These are phyloP conservation scores for Drosophila jambulina DNA, from an alignment of 1,140 invertebrate species.

Conservation along the genomic window DNA sequence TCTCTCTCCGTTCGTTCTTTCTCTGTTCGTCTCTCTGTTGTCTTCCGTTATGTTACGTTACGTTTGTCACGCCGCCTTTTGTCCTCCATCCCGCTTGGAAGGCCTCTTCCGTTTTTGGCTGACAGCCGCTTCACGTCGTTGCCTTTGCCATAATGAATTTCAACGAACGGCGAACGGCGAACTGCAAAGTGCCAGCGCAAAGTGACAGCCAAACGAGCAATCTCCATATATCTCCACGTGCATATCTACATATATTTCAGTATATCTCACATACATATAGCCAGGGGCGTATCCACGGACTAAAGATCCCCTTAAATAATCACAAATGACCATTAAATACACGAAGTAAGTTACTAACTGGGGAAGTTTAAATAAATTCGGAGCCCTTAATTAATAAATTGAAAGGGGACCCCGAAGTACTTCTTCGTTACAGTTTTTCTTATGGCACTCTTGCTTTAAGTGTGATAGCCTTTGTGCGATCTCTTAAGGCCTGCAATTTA, in stretches of 20 bases:
- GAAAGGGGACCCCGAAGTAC: neutral
- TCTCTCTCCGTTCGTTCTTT: neutral
- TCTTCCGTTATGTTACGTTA: conserved; percentile 77
- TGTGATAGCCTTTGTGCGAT: neutral
- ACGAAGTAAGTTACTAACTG: neutral
- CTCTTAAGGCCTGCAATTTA: neutral
- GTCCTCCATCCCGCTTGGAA: conserved; percentile 35
- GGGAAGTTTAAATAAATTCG: neutral
- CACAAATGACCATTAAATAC: neutral
- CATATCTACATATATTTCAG: conserved; percentile 7
- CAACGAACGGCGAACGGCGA: conserved; percentile 56
- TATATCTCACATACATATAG: neutral
- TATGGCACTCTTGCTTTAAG: too few relatives aligned
- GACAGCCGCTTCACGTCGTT: conserved; percentile 32
- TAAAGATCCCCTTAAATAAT: neutral
- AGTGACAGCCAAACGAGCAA: conserved; percentile 76
- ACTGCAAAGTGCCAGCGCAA: conserved; percentile 58
- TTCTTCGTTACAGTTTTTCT: neutral
- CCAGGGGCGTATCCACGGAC: neutral
- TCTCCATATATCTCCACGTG: conserved; percentile 13
- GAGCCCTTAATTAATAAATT: neutral
- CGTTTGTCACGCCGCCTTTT: conserved; percentile 75
- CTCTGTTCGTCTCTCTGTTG: conserved; percentile 42
- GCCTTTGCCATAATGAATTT: conserved; percentile 71
- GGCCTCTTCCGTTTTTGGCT: conserved; percentile 30